These are phyloP conservation scores for Teleopsis dalmanni DNA, from an alignment of 1,140 invertebrate genomes.

Conservation along the genomic window DNA sequence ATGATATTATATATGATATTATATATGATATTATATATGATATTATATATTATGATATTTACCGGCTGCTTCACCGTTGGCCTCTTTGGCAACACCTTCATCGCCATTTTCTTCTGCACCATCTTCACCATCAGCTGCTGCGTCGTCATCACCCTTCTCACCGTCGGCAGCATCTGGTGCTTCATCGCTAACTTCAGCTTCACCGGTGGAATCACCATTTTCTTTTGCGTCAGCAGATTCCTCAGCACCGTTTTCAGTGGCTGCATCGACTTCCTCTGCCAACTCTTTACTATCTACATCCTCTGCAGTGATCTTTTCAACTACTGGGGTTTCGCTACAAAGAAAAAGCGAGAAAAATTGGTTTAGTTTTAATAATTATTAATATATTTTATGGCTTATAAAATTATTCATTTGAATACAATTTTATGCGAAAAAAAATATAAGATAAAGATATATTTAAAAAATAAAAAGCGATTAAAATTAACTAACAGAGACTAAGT, in stretches of 20 bases:
- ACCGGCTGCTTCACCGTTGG: slow-evolving; percentile 40
- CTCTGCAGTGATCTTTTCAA: slow-evolving; percentile 23
- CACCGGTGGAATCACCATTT: neutral
- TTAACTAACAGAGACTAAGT: too few relatives aligned
- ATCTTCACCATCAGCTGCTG: slow-evolving; percentile 15
- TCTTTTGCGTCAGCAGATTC: slow-evolving; percentile 5
- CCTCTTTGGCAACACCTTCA: neutral
- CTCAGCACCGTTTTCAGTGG: slow-evolving; percentile 31
- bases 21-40: too few relatives aligned
- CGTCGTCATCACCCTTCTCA: slow-evolving; percentile 19
- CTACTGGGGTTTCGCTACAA: slow-evolving; percentile 34
- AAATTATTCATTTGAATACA: too few relatives aligned
- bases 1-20: too few relatives aligned
- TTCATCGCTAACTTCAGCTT: neutral
- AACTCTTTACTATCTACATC: slow-evolving; percentile 19
- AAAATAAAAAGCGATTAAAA: too few relatives aligned
- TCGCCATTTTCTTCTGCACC: slow-evolving; percentile 20
- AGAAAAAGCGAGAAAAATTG: neutral
- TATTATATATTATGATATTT: neutral
- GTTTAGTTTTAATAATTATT: too few relatives aligned
- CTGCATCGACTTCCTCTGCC: slow-evolving; percentile 2
- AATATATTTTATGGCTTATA: too few relatives aligned
- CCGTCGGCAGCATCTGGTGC: slow-evolving; percentile 4
- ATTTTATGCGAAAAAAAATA: too few relatives aligned
- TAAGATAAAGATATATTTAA: too few relatives aligned